These are phyloP conservation scores for Erannis defoliaria DNA, from an alignment of 2,888 invertebrate species.

Conservation along the genomic window DNA sequence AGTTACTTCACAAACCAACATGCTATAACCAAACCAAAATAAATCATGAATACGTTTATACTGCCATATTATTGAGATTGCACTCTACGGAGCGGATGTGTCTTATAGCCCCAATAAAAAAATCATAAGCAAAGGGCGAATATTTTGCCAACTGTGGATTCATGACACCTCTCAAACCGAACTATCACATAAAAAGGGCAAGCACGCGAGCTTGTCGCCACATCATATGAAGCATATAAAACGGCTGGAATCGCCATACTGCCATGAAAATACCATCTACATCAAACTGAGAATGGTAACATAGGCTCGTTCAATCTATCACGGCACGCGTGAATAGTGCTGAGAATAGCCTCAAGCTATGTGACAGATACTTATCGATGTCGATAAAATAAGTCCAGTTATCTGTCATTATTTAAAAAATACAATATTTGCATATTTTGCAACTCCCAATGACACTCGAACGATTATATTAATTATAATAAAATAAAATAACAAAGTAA, in stretches of 20 bases:
- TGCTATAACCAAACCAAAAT: constrained; percentile 14
- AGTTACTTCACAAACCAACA: too few relatives aligned
- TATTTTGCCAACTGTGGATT: constrained; percentile 42
- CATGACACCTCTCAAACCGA: constrained; percentile 39
- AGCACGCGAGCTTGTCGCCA: constrained; percentile 22
- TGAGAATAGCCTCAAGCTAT: constrained; percentile 49
- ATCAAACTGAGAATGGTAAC: constrained; percentile 41
- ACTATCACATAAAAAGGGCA: constrained; percentile 39
- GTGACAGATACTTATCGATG: constrained; percentile 36
- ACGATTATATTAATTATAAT: too few relatives aligned
- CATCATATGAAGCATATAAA: constrained; percentile 31
- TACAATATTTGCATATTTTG: too few relatives aligned
- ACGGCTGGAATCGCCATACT: constrained; percentile 39
- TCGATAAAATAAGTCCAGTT: constrained; percentile 30
- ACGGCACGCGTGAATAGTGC: constrained; percentile 60
- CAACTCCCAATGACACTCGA: neutral
- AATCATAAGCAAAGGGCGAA: constrained; percentile 42
- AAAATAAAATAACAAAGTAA: neutral
- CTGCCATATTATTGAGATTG: constrained; percentile 16
- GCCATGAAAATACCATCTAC: constrained; percentile 42
- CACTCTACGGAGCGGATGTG: constrained; percentile 22
- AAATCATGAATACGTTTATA: constrained; percentile 22
- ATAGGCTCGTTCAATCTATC: constrained; percentile 68
- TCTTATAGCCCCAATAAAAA: constrained; percentile 41
- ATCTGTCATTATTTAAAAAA: too few relatives aligned